Evolutionary conservation across 2,797 vertebrate genomes (phyloP), one percentile per base, ranked within the genome.

Genomic region (Spheniscus humboldti): DNA sequence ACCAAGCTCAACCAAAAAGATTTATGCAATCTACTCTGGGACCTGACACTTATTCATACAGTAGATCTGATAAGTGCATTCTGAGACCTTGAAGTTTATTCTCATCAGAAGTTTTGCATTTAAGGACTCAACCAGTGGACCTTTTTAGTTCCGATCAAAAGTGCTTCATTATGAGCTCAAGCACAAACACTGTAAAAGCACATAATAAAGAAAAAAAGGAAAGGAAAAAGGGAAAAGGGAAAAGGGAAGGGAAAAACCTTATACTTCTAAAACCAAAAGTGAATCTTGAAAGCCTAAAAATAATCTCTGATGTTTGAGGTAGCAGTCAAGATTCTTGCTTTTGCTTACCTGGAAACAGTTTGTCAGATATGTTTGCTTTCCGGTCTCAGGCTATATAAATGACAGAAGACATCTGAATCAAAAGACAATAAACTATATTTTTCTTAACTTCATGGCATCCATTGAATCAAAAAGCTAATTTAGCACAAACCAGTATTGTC

Each of bases 71-170:
- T 96, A 97, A 97, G 95, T 94, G 94, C 88, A 95, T 97, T 97
- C 88, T 62, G 91, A 98, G 96, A 98, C 94, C 97, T 97, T 98
- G 95, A 98, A 97, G 97, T 97, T 98, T 97, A 97, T 96, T 97
- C 96, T 98, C 93, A 96, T 96, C 96, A 97, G 92, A 97, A 97
- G 85, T 97, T 98, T 96, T 97, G 79, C 91, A 97, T 97, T 98
- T 96, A 95, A 95, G 90, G 86, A 97, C 96, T 98, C 96, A 95
- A 92, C 88, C 71, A 88, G 92, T 92, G 97, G 95, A 98, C 94
- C 92, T 97, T 96, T 96, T 94, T 72, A 96, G 89, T 88, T 94
- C 87, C 97, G 94, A 98, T 97, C 97, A 97, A 97, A 98, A 97
- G 78, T 45, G 4, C 83, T 95, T 97, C 86, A 86, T 96, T 97